These are phyloP conservation scores for Chironomus tentans DNA, from an alignment of 2,888 invertebrate genomes.

Conservation along the genomic window DNA sequence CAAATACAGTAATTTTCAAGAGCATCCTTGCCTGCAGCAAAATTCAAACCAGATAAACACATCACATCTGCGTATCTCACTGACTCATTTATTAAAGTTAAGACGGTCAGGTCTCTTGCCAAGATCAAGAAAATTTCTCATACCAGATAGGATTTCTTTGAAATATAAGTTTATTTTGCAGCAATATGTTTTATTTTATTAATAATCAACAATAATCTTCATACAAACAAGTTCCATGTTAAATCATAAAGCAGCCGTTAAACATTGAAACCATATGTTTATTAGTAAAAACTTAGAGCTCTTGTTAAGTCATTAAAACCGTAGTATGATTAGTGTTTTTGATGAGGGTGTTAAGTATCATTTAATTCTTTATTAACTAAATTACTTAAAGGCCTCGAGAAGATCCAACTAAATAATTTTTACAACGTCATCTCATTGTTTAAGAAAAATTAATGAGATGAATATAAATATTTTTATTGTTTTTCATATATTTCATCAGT, in stretches of 20 bases:
- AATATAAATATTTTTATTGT: constrained; percentile 24
- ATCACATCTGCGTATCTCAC: too few species aligned
- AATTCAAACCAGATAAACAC: too few species aligned
- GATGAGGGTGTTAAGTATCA: constrained; percentile 13
- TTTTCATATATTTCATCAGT: not conserved
- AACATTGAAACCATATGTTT: constrained; percentile 2
- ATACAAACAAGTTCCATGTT: not conserved
- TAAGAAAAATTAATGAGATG: constrained; percentile 15
- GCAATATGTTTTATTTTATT: not conserved
- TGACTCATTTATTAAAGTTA: too few species aligned
- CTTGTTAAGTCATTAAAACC: not conserved
- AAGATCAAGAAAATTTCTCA: too few species aligned
- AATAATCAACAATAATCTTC: not conserved
- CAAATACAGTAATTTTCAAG: too few species aligned
- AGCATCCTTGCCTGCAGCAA: too few species aligned
- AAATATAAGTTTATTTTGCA: too few species aligned
- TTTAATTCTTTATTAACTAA: not conserved
- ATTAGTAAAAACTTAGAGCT: not conserved
- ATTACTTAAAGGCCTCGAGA: not conserved
- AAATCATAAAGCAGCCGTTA: not conserved
- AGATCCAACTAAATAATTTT: not conserved
- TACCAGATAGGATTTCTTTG: too few species aligned
- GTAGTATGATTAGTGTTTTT: constrained; percentile 13
- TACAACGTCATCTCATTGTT: not conserved
- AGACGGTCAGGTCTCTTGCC: too few species aligned